Base-by-base conservation (phyloP, 1,140 invertebrate genomes). In the Eupristina koningsbergeri region DNA sequence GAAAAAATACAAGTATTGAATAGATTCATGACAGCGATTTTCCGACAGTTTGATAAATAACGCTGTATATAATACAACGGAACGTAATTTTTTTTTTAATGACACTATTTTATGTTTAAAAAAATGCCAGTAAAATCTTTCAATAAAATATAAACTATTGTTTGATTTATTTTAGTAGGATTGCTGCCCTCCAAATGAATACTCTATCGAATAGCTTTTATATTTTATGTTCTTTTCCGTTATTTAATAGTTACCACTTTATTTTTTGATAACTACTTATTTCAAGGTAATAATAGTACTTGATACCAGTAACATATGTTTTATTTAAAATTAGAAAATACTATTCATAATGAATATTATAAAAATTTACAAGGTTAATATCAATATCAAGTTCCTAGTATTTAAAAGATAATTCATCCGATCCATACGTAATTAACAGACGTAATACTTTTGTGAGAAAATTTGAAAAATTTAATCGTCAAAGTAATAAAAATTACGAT, bases 31-130 rank as follows among this genome's bases (percentile, higher is more conserved):
- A 64, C 69, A 82, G 86, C 84, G 86, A 88, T 86, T 89, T 87
- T 88, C 87, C 80, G 85, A 85, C 74, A 36, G 83, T 86, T 85
- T 87, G 86, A n/a, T n/a, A n/a, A 88, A 86, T 83, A 81, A 41
- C 69, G 84, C 84, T 41, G 82, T 82, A 85, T 45, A 58, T 58
- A 19, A 53, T 45, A 45, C 41, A 45, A 45, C 5, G 11, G 11
- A 45, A 45, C 11, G 5, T 5, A 7, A 45, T 45, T 45, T 7
- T 45, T 7, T 45, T 11, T 45, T 7, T 45, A 45, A 45, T 7
- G 11, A 45, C 71, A 81, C 61, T n/a, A n/a, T n/a, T n/a, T n/a
- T n/a, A n/a, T n/a, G n/a, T n/a, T n/a, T n/a, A n/a, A n/a, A n/a
- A n/a, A n/a, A n/a, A n/a, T n/a, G n/a, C n/a, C n/a, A n/a, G 36